These are phyloP conservation scores for Drosophila santomea DNA, from an alignment of 1,140 invertebrate species.

Conservation along the genomic window DNA sequence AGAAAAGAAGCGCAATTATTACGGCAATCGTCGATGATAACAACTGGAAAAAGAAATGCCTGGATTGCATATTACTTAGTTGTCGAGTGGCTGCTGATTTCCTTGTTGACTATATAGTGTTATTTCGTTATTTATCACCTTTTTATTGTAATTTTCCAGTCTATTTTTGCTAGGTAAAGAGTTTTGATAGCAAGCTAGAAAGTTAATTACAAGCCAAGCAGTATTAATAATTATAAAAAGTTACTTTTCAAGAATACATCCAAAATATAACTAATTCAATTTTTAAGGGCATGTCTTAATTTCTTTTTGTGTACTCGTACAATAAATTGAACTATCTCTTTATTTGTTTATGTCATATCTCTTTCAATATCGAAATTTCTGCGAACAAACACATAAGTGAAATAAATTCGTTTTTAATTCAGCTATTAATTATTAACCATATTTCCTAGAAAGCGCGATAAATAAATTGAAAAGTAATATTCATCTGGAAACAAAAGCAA, in stretches of 20 bases:
- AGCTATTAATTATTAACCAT: not conserved
- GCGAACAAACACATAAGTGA: conserved; percentile 1
- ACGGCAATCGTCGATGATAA: conserved; percentile 30
- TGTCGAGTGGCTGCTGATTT: conserved; percentile 32
- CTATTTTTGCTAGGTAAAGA: not conserved
- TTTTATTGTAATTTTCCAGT: not conserved
- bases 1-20: conserved; percentile 35
- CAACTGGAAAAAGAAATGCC: conserved; percentile 29
- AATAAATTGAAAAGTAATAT: not conserved
- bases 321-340: not conserved
- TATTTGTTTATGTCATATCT: not conserved
- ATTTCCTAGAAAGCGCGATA: not conserved
- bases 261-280: too few species aligned
- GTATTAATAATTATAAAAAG: not conserved
- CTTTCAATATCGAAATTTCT: not conserved
- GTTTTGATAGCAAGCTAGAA: not conserved
- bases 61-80: conserved; percentile 44
- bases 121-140: conserved; percentile 3
- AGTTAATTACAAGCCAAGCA: not conserved
- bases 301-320: not conserved
- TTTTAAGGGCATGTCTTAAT: not conserved
- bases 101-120: conserved; percentile 28
- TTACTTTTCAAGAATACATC: too few species aligned
- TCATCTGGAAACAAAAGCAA: too few species aligned
- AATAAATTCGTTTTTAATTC: conserved; percentile 20